Conservation (phyloP, 2,888 invertebrate species). For the Nephrotoma appendiculata region DNA sequence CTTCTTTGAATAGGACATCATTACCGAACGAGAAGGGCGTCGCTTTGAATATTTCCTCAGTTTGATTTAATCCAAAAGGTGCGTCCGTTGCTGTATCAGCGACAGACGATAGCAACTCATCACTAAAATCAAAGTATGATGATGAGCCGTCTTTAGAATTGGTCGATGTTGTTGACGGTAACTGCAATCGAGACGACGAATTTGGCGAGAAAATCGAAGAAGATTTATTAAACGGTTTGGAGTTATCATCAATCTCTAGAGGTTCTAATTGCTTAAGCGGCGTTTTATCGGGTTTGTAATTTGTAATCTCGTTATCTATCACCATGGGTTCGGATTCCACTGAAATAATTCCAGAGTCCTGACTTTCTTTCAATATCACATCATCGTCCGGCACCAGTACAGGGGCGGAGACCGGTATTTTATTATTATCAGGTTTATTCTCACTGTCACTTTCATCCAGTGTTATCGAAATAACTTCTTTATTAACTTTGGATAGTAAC, state of each 20-base stretch:
- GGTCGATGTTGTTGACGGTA: background rate
- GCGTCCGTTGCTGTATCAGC: background rate
- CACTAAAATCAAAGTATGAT: constrained; percentile 1
- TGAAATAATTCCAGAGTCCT: background rate
- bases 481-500: background rate
- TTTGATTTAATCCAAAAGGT: background rate
- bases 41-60: constrained; percentile 7
- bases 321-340: background rate
- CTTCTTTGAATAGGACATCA: constrained; percentile 39
- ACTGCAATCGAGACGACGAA: background rate
- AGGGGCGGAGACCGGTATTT: background rate
- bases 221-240: background rate
- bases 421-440: background rate
- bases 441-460: background rate
- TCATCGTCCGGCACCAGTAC: background rate
- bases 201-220: background rate
- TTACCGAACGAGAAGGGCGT: constrained; percentile 37
- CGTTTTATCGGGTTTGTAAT: background rate
- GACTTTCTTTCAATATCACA: background rate
- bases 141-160: background rate
- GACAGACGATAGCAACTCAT: constrained; percentile 2
- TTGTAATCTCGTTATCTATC: background rate
- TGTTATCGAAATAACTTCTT: background rate
- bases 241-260: background rate
- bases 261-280: background rate